Percentiles rank a stretch among this genome's conserved stretches.
Conservation (phyloP, 2,888 invertebrate species). For the Temnothorax unifasciatus region DNA sequence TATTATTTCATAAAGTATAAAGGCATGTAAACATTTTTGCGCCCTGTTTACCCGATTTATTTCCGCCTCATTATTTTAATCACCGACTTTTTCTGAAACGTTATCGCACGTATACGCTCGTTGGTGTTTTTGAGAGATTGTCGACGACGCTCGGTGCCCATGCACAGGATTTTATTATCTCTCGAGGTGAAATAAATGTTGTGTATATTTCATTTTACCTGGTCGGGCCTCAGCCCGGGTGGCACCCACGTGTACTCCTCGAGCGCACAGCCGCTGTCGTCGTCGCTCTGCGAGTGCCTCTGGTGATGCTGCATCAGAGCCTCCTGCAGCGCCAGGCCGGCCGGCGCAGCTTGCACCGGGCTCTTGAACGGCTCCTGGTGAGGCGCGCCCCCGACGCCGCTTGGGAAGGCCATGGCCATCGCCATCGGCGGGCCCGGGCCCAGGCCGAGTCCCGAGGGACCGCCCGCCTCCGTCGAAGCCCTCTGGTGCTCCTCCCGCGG, state of each 20-base stretch:
- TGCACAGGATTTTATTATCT: neutral
- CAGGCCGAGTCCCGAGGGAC: slow-evolving; percentile 80
- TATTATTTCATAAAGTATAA: neutral
- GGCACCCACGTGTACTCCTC: slow-evolving; percentile 99
- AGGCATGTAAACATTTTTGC: neutral
- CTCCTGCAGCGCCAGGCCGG: slow-evolving; percentile 80
- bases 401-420: slow-evolving; percentile 84
- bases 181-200: neutral
- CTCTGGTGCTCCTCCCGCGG: slow-evolving; percentile 87
- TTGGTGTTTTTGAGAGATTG: neutral
- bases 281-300: slow-evolving; percentile 96
- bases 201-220: slow-evolving; percentile 88
- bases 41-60: neutral
- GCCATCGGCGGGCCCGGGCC: slow-evolving; percentile 83
- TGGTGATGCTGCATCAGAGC: slow-evolving; percentile 89
- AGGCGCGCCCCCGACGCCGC: slow-evolving; percentile 86
- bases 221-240: slow-evolving; percentile 97
- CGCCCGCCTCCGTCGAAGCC: slow-evolving; percentile 80
- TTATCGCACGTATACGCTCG: neutral
- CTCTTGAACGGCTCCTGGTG: slow-evolving; percentile 84
- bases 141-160: too few species aligned
- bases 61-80: neutral
- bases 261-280: slow-evolving; percentile 98
- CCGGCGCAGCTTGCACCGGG: slow-evolving; percentile 82
- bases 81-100: neutral